These are phyloP conservation scores for Labroides dimidiatus DNA, from an alignment of 2,797 vertebrate species.

Conservation along the genomic window DNA sequence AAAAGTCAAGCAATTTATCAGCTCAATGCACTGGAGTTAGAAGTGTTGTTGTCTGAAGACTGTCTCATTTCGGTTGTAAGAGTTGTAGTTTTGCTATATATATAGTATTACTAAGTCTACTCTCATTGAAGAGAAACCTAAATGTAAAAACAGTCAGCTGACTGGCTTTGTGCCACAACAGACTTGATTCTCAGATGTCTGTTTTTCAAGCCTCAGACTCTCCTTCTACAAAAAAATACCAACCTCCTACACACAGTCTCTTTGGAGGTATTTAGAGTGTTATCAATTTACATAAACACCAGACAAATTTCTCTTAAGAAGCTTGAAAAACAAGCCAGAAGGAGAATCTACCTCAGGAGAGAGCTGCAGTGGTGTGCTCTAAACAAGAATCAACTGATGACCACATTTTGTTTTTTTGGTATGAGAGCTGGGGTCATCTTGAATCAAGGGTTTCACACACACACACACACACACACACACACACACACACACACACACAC, in stretches of 20 bases:
- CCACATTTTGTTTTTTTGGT: not conserved
- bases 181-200: not conserved
- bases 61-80: not conserved
- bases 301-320: too few relatives aligned
- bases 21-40: too few relatives aligned
- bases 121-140: not conserved
- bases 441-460: conserved; percentile 16
- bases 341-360: too few relatives aligned
- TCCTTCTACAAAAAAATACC: too few relatives aligned
- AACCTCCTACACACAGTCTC: not conserved
- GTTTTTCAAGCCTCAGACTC: not conserved
- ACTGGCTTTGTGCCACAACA: not conserved
- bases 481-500: conserved; percentile 27
- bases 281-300: too few relatives aligned
- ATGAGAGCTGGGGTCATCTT: conserved; percentile 7
- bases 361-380: not conserved
- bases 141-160: not conserved
- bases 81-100: not conserved
- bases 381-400: conserved; percentile 7
- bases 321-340: not conserved
- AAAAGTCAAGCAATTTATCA: too few relatives aligned
- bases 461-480: conserved; percentile 5
- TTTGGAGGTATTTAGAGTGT: not conserved
- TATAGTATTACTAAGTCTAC: not conserved
- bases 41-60: not conserved